These are phyloP conservation scores for Xiphophorus couchianus DNA, from an alignment of 2,113 vertebrate species.

Conservation along the genomic window DNA sequence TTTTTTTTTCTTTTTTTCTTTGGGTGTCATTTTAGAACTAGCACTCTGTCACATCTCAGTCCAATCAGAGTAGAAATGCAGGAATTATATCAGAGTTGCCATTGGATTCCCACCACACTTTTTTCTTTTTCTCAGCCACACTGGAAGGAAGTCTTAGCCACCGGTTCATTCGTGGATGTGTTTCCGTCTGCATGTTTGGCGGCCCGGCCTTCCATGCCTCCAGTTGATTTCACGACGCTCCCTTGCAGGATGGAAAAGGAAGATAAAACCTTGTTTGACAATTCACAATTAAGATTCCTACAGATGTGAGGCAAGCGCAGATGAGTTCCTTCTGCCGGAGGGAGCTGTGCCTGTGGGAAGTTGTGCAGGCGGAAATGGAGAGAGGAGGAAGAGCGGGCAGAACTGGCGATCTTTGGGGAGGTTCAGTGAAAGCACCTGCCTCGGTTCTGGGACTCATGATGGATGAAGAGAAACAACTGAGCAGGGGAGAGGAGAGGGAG, in stretches of 20 bases:
- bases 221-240: conserved; percentile 41
- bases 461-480: conserved; percentile 60
- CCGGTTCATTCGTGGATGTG: not conserved
- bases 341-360: conserved; percentile 13
- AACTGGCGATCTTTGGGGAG: conserved; percentile 36
- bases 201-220: conserved; percentile 22
- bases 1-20: no score
- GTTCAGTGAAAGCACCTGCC: conserved; percentile 64
- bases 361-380: conserved; percentile 15
- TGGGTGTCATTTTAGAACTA: conserved; percentile 4
- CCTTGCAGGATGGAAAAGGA: conserved; percentile 11
- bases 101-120: conserved; percentile 6
- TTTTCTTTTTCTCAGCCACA: not conserved
- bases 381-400: not conserved
- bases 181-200: not conserved
- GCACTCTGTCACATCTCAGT: conserved; percentile 36
- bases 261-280: conserved; percentile 47
- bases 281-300: conserved; percentile 65
- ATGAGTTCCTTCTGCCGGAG: conserved; percentile 49
- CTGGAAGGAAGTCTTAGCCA: not conserved
- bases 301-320: conserved; percentile 56
- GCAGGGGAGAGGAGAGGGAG: conserved; percentile 7
- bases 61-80: conserved; percentile 14
- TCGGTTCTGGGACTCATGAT: conserved; percentile 47
- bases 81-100: conserved; percentile 33